A percentile compares a stretch with the other conserved stretches of the same genome.
Evolutionary conservation across 2,888 invertebrate species (phyloP).

Genomic region (Calameuta pallipes): DNA sequence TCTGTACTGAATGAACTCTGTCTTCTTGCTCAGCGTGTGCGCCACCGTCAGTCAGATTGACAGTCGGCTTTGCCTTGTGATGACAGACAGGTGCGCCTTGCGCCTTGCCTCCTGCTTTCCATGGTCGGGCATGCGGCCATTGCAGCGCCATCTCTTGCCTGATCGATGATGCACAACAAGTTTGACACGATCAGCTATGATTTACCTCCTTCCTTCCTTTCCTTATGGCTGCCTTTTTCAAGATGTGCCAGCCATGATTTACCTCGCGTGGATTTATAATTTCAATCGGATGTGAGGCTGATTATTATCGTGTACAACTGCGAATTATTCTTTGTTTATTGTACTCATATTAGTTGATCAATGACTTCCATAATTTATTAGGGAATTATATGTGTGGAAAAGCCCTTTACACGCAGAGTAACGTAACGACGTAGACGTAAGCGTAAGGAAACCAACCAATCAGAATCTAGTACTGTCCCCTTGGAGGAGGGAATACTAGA

Average conservation of each 20-base stretch:
- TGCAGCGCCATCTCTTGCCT: slow-evolving; percentile 26
- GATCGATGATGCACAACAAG: background rate
- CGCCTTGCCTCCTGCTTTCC: slow-evolving; percentile 28
- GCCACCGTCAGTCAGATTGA: slow-evolving; percentile 52
- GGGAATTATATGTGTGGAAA: background rate
- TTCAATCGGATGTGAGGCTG: background rate
- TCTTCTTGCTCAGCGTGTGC: slow-evolving; percentile 28
- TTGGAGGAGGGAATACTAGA: too few relatives aligned
- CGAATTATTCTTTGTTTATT: background rate
- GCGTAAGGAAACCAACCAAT: too few relatives aligned
- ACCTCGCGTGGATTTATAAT: background rate
- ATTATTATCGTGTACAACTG: background rate
- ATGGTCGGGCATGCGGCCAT: slow-evolving; percentile 6
- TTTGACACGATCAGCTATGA: background rate
- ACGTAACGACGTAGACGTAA: too few relatives aligned
- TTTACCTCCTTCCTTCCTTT: background rate
- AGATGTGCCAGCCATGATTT: background rate
- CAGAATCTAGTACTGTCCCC: too few relatives aligned
- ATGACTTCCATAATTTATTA: background rate
- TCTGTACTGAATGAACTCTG: slow-evolving; percentile 22
- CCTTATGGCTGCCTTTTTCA: too few relatives aligned
- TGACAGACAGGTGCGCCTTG: slow-evolving; percentile 52
- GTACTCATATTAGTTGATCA: background rate
- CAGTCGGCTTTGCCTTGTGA: slow-evolving; percentile 41
- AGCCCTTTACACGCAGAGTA: too few relatives aligned